phyloP scores from a whole-genome alignment of 1,140 invertebrate genomes.

The Zaprionus gabonicus region DNA sequence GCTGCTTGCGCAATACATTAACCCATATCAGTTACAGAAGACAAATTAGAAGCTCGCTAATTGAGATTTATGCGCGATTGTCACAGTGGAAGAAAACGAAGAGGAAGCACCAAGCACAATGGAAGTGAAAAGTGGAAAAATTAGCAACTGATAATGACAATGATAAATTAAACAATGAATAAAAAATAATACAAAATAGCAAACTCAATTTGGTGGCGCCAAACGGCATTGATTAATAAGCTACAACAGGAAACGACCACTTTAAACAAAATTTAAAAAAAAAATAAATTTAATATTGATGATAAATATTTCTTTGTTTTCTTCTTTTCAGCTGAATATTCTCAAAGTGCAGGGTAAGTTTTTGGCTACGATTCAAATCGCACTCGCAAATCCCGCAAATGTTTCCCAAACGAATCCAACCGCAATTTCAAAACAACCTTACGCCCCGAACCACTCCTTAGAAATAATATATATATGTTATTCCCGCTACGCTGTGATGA shows the following conservation, averaged over 20 bases:
- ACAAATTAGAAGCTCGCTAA: slow-evolving; percentile 45
- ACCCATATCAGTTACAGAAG: slow-evolving; percentile 21
- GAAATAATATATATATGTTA: slow-evolving; percentile 12
- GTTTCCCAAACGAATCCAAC: slow-evolving; percentile 37
- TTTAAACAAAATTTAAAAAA: not conserved
- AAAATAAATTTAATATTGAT: not conserved
- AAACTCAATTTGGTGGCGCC: slow-evolving; percentile 20
- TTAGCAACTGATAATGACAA: slow-evolving; percentile 59
- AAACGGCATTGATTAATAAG: not conserved
- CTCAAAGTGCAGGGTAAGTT: slow-evolving; percentile 33
- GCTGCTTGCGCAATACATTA: slow-evolving; percentile 7
- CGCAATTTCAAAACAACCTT: slow-evolving; percentile 41
- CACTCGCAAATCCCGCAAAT: slow-evolving; percentile 11
- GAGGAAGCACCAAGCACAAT: not conserved
- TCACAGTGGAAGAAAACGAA: slow-evolving; percentile 6
- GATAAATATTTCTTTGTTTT: not conserved
- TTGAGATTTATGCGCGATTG: slow-evolving; percentile 46
- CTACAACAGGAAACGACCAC: not conserved
- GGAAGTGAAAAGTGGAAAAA: slow-evolving; percentile 46
- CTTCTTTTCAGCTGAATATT: not conserved
- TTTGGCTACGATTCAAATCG: slow-evolving; percentile 24
- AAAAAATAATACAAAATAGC: slow-evolving; percentile 16
- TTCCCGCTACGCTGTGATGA: slow-evolving; percentile 14
- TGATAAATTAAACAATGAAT: slow-evolving; percentile 60
- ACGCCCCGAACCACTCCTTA: slow-evolving; percentile 24